These are phyloP conservation scores for Neodon shergylaensis DNA, from an alignment of 2,113 vertebrate species.

Conservation along the genomic window DNA sequence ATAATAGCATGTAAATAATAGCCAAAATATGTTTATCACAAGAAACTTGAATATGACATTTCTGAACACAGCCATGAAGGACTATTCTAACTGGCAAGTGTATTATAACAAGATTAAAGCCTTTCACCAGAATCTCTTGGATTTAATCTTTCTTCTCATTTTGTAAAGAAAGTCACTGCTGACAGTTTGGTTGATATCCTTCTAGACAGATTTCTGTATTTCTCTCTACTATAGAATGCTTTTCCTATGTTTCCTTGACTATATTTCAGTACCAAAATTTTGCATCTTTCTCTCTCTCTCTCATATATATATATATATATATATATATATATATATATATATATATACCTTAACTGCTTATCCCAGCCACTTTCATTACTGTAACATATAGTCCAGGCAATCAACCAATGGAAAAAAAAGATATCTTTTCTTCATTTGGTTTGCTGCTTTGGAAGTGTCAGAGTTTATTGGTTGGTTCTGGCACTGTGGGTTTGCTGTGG, in stretches of 20 bases:
- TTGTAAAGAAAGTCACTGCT: not conserved
- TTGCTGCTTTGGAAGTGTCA: no score
- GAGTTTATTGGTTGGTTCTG: not conserved
- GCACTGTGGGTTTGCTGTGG: not conserved
- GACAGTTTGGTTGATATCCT: not conserved
- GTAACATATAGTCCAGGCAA: not conserved
- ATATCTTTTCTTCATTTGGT: no score
- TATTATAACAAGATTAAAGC: not conserved
- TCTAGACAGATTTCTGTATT: not conserved
- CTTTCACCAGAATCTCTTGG: not conserved
- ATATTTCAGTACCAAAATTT: not conserved
- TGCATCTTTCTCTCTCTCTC: no score
- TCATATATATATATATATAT: no score
- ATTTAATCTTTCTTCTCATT: not conserved
- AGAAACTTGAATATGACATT: not conserved
- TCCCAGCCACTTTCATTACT: not conserved
- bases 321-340: no score
- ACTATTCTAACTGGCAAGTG: not conserved
- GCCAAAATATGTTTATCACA: not conserved
- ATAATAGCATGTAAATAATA: not conserved
- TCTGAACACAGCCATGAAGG: not conserved
- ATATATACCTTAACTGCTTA: not conserved
- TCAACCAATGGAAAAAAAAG: not conserved
- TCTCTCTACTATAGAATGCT: not conserved
- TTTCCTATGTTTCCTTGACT: not conserved